Conservation (phyloP, 2,888 invertebrate genomes). For the Napeogenes sylphis region DNA sequence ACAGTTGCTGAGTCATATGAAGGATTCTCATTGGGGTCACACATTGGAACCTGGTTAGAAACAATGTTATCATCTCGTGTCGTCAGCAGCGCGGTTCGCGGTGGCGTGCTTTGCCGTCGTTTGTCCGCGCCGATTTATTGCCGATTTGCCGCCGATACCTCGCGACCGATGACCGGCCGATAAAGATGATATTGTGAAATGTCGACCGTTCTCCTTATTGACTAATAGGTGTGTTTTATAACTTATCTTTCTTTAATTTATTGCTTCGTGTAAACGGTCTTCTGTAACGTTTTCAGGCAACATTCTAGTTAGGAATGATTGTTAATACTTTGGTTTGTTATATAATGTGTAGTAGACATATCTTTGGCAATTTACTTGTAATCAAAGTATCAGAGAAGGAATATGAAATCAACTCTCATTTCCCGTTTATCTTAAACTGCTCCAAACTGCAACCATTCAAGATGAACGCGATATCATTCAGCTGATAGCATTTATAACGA, state of each 20-base stretch:
- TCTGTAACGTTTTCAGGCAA: too few species aligned
- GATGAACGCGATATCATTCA: conserved; percentile 13
- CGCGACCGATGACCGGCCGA: conserved; percentile 10
- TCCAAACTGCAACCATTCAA: not conserved
- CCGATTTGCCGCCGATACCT: conserved; percentile 23
- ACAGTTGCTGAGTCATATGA: too few species aligned
- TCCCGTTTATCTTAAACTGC: not conserved
- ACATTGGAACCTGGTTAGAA: not conserved
- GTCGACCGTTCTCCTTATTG: not conserved
- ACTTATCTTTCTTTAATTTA: not conserved
- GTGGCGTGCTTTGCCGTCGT: conserved; percentile 47
- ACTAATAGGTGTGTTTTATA: not conserved
- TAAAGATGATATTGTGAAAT: conserved; percentile 13
- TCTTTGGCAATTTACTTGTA: too few species aligned
- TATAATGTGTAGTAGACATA: too few species aligned
- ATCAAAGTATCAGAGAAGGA: too few species aligned
- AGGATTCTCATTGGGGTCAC: too few species aligned
- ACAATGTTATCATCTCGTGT: conserved; percentile 2
- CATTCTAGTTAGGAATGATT: too few species aligned
- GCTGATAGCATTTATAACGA: conserved; percentile 7
- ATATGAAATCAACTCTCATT: not conserved
- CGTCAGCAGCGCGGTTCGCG: not conserved
- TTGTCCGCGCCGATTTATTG: conserved; percentile 45
- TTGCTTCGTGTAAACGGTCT: not conserved
- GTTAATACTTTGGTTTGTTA: too few species aligned